Percentiles rank a stretch among this genome's conserved stretches.
phyloP scores from a whole-genome alignment of 2,113 vertebrate species.

The Ochotona princeps region DNA sequence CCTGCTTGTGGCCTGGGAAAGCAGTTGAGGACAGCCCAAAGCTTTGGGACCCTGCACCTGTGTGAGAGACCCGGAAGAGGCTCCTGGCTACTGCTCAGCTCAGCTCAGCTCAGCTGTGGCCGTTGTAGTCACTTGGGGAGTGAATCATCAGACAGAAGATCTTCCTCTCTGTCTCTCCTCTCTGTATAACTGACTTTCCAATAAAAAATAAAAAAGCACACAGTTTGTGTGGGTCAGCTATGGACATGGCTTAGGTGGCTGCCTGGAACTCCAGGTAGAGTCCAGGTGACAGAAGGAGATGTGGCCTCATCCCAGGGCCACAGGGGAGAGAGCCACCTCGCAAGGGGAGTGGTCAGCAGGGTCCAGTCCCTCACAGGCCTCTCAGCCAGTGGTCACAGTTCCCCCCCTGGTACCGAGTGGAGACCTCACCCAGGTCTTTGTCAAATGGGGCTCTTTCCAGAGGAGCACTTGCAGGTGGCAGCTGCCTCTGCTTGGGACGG shows the following conservation, averaged over 20 bases:
- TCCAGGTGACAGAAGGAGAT: neutral
- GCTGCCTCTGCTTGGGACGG: neutral
- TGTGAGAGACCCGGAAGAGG: too few relatives aligned
- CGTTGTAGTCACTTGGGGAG: too few relatives aligned
- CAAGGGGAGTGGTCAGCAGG: fast-evolving
- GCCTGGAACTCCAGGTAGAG: neutral
- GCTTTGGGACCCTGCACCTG: too few relatives aligned
- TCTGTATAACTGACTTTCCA: too few relatives aligned
- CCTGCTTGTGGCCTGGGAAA: too few relatives aligned
- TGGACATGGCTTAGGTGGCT: neutral
- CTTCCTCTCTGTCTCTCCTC: too few relatives aligned
- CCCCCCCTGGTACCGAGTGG: neutral
- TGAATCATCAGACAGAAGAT: too few relatives aligned
- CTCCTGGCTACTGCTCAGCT: too few relatives aligned
- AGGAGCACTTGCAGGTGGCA: fast-evolving
- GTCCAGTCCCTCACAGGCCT: neutral
- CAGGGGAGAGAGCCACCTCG: neutral
- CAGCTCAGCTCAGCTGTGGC: too few relatives aligned
- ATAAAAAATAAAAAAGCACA: neutral
- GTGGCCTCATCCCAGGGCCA: neutral
- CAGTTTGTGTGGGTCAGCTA: neutral
- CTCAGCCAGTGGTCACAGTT: neutral
- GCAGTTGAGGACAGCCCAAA: too few relatives aligned
- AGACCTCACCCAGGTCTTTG: neutral
- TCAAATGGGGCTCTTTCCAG: too few relatives aligned